These are phyloP conservation scores for Clarias magur DNA, from an alignment of 2,113 vertebrate species.

Conservation along the genomic window DNA sequence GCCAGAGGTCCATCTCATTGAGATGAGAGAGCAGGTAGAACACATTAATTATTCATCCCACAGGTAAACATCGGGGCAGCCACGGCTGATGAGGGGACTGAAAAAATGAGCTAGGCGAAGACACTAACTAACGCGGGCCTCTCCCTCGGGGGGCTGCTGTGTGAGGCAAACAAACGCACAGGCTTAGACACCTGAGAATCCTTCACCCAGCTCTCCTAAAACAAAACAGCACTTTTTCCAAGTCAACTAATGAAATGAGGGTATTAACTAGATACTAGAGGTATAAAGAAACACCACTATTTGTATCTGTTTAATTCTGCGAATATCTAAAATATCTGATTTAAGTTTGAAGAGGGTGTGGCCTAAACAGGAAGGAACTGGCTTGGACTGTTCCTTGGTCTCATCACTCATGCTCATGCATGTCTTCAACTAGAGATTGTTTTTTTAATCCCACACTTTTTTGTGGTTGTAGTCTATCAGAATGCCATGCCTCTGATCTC, in stretches of 20 bases:
- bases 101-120: conserved; percentile 51
- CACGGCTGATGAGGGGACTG: conserved; percentile 62
- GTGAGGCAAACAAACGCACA: conserved; percentile 64
- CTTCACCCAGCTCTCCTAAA: conserved; percentile 53
- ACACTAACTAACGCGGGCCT: conserved; percentile 70
- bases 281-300: not conserved
- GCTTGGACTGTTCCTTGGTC: not conserved
- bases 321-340: not conserved
- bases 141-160: conserved; percentile 59
- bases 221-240: conserved; percentile 35
- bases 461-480: not conserved
- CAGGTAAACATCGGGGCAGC: conserved; percentile 69
- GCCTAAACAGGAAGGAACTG: not conserved
- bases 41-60: conserved; percentile 75
- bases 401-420: not conserved
- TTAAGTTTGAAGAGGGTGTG: not conserved
- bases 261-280: conserved; percentile 46
- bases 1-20: conserved; percentile 65
- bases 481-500: not conserved
- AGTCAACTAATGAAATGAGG: conserved; percentile 51
- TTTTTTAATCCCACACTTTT: not conserved
- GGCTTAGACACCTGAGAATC: conserved; percentile 59
- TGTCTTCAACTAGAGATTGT: not conserved
- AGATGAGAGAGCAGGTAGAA: conserved; percentile 68
- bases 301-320: not conserved